Conservation (phyloP, 2,888 invertebrate species). For the Sympetrum striolatum region DNA sequence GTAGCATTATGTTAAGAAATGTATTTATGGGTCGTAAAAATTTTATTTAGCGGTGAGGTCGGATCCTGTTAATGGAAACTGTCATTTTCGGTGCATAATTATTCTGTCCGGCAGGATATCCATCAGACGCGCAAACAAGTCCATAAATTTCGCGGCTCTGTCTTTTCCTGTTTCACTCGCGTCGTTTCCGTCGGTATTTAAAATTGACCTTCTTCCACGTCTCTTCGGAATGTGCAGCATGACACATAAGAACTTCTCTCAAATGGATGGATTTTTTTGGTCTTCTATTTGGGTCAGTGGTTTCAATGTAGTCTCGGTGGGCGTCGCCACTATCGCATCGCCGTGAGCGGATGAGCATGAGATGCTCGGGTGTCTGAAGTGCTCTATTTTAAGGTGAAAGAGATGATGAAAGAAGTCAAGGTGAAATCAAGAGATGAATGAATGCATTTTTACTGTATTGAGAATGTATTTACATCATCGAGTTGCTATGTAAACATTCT, state of each 20-base stretch:
- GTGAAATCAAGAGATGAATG: no score
- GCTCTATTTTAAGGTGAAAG: background rate
- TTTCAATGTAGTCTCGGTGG: conserved; percentile 6
- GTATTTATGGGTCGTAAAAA: background rate
- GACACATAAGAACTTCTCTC: background rate
- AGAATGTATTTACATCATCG: no score
- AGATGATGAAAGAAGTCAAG: background rate
- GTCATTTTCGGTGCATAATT: background rate
- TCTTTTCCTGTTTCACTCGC: background rate
- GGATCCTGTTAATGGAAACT: background rate
- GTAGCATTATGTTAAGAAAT: background rate
- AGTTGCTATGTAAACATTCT: no score
- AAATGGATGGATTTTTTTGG: background rate
- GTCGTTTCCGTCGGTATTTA: background rate
- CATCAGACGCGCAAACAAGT: background rate
- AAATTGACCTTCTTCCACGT: background rate
- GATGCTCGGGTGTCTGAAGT: background rate
- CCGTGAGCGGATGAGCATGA: background rate
- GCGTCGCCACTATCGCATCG: background rate
- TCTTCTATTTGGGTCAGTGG: background rate
- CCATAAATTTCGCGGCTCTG: background rate
- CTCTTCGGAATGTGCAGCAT: background rate
- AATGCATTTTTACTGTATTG: no score
- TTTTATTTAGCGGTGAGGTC: background rate
- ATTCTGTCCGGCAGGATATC: background rate